Evolutionary conservation across 2,113 vertebrate genomes (phyloP).

Genomic region (Alexandromys fortis): DNA sequence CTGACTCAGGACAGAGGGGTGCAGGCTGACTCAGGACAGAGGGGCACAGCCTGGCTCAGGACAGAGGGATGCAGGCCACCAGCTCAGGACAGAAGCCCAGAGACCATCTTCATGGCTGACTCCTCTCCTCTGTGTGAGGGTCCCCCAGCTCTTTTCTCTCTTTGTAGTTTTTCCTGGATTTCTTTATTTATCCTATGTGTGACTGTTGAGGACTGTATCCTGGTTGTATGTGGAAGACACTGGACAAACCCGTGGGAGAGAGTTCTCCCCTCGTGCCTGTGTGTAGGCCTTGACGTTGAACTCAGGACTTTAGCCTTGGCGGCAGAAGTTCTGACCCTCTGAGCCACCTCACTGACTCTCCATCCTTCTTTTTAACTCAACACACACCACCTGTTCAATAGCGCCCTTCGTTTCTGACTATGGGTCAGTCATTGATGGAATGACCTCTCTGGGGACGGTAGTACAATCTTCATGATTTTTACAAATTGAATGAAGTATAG

Average conservation of each 20-base stretch:
- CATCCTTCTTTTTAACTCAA: not conserved
- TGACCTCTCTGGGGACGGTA: fast-evolving
- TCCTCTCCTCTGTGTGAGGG: not conserved
- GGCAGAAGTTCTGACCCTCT: not conserved
- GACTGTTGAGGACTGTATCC: too few relatives aligned
- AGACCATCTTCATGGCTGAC: not conserved
- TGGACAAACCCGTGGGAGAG: fast-evolving
- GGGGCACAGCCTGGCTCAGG: not conserved
- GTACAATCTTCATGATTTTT: not conserved
- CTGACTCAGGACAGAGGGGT: not conserved
- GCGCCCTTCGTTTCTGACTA: not conserved
- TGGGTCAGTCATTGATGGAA: not conserved
- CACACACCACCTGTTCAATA: not conserved
- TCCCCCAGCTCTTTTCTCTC: not conserved
- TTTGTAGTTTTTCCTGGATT: not conserved
- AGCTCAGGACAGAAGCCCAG: not conserved
- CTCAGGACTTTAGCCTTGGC: not conserved
- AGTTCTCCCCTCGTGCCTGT: not conserved
- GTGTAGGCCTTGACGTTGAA: not conserved
- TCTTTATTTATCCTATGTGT: not conserved
- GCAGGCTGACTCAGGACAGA: not conserved
- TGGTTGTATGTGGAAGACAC: not conserved
- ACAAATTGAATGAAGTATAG: not conserved
- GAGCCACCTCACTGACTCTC: not conserved
- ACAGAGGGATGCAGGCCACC: not conserved